Evolutionary conservation across 2,888 invertebrate species (phyloP), one percentile per base, ranked within the genome.

Genomic region (Hirtodrosophila cameraria): DNA sequence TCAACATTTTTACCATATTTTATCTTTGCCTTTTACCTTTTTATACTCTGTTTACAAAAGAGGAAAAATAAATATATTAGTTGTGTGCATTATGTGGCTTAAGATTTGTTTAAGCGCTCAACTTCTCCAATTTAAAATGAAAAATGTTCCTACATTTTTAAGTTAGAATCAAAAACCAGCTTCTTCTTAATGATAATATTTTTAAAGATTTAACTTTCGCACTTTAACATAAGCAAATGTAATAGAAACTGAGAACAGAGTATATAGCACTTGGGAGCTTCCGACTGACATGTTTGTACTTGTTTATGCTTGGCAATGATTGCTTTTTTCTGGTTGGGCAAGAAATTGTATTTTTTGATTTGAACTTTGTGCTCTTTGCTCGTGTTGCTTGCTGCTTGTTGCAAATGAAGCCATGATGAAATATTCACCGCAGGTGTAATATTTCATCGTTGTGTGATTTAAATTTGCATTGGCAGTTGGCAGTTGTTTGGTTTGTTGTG

Each of bases 391-490:
- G 25, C 39, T 48, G 31, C 57, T 31, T 54, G 54, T 62, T 36
- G 68, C 48, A 72, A 67, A 53, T 74, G 52, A 62, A 49, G 52
- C 48, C 60, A 62, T 55, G 65, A 64, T 65, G 70, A 70, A 73
- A 75, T 79, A 67, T 82, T 79, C 64, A 83, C 76, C 83, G 60
- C 61, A 64, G 86, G 86, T 79, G 80, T 72, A 72, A 82, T 75
- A 85, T 80, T 79, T 83, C 63, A 79, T 42, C 65, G 52, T 66
- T 66, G 62, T 65, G 41, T 46, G 75, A 85, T 75, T 80, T 75
- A 72, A 85, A 80, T 75, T 75, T 38, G 20, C 25, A 43, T 15
- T 52, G 75, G 53, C 69, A 58, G 59, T 63, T 71, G 60, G 50
- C 67, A 61, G 20, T 45, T 72, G 36, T 50, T 35, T 11, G 27